phyloP scores from a whole-genome alignment of 2,888 invertebrate species.

The Heliconius erato region DNA sequence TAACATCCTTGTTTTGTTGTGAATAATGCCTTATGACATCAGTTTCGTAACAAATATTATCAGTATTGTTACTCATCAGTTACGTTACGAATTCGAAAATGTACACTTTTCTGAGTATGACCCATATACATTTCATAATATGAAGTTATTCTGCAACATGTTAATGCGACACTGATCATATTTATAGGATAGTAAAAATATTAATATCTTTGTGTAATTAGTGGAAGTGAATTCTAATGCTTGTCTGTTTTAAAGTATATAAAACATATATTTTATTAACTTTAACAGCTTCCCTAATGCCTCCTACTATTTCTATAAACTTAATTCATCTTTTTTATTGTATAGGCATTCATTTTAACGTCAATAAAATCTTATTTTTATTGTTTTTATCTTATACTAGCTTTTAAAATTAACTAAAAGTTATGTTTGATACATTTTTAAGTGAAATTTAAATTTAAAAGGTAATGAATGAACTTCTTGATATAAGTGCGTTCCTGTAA shows the following conservation, averaged over 20 bases:
- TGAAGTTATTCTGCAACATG: not conserved
- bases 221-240: not conserved
- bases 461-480: too few relatives aligned
- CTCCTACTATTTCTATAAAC: not conserved
- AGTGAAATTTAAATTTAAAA: too few relatives aligned
- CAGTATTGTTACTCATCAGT: too few relatives aligned
- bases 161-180: not conserved
- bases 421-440: too few relatives aligned
- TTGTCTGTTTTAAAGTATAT: not conserved
- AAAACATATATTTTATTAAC: not conserved
- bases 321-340: not conserved
- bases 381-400: not conserved
- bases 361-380: not conserved
- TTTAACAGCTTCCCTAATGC: not conserved
- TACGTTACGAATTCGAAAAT: too few relatives aligned
- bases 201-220: not conserved
- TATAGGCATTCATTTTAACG: not conserved
- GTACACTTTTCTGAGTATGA: too few relatives aligned
- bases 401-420: too few relatives aligned
- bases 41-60: too few relatives aligned
- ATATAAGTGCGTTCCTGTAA: too few relatives aligned
- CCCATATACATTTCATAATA: not conserved
- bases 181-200: too few relatives aligned
- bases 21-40: too few relatives aligned
- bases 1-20: too few relatives aligned